Percentiles rank a stretch among this genome's conserved stretches.
Conservation (phyloP, 2,797 vertebrate species). For the Gymnocypris eckloni region DNA sequence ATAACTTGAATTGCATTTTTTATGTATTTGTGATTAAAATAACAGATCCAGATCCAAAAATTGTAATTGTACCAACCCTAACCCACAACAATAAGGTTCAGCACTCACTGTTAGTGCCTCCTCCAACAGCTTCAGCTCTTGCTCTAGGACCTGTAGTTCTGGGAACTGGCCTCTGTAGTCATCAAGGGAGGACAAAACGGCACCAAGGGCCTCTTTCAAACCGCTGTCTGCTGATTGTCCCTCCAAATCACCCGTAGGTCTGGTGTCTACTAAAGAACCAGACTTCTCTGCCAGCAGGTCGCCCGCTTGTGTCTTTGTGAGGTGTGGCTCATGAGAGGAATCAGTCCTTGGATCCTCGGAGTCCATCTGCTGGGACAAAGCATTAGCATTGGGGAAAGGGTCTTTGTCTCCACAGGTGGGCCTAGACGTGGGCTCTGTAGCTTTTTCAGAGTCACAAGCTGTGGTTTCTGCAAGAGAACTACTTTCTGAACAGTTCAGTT, state of each 20-base stretch:
- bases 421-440: conserved; percentile 24
- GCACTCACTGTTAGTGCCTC: conserved; percentile 87
- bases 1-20: not conserved
- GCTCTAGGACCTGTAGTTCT: conserved; percentile 89
- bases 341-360: conserved; percentile 20
- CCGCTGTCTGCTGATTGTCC: conserved; percentile 72
- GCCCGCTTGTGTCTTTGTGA: conserved; percentile 29
- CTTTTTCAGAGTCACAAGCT: conserved; percentile 22
- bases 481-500: conserved; percentile 32
- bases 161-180: conserved; percentile 96
- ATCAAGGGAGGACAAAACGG: conserved; percentile 87
- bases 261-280: conserved; percentile 44
- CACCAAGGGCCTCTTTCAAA: conserved; percentile 85
- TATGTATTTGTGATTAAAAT: not conserved
- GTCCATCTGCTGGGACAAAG: conserved; percentile 32
- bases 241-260: conserved; percentile 39
- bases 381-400: conserved; percentile 35
- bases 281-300: conserved; percentile 63
- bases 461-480: conserved; percentile 11
- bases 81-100: not conserved
- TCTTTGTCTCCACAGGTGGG: conserved; percentile 40
- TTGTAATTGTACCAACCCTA: not conserved
- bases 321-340: conserved; percentile 52
- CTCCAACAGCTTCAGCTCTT: conserved; percentile 88
- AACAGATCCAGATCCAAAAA: not conserved